Base-by-base conservation (phyloP, 2,113 vertebrate species). In the Gyps fulvus region DNA sequence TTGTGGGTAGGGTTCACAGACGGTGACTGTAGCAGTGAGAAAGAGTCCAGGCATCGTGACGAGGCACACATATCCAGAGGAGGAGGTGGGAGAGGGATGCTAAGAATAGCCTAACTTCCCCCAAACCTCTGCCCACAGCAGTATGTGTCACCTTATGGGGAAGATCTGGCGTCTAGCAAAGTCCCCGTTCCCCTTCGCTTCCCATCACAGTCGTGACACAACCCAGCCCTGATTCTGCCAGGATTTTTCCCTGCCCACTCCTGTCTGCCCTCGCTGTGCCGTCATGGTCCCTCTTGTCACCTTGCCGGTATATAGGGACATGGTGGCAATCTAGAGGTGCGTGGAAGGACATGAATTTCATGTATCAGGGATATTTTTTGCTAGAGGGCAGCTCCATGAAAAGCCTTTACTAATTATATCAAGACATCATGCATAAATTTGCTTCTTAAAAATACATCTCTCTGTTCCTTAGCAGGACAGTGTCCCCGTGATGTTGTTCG, bases 31-130 rank as follows among this genome's bases (percentile, higher is more conserved):
- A 77, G 63, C 20, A 0, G 42, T 25, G 87, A 87, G 59, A 72
- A 89, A 55, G 73, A 82, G 55, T 19, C 57, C 12, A 2, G 81
- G 59, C 73, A 32, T 91, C 14, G 4, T 76, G 81, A 71, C 4
- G n/a, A 94, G 80, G 38, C 86, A 70, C 54, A 65, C 13, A 2
- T 34, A 90, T 40, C 91, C 80, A 84, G 73, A 66, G 65, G 76
- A 92, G 87, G 89, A 87, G 88, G 77, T 72, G 88, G 66, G 58
- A 93, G 61, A 93, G 50, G 52, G 29, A 50, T 0, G 10, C 93
- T 96, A 94, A 96, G 57, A 97, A 94, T 92, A 96, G 72, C 57
- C 6, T 0, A 59, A 83, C 87, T 97, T 96, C 89, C 87, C 91
- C 81, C 93, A 82, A 96, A 91, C 89, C 80, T 83, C 93, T 93